Evolutionary conservation across 2,113 vertebrate species (phyloP).

Genomic region (Struthio camelus): DNA sequence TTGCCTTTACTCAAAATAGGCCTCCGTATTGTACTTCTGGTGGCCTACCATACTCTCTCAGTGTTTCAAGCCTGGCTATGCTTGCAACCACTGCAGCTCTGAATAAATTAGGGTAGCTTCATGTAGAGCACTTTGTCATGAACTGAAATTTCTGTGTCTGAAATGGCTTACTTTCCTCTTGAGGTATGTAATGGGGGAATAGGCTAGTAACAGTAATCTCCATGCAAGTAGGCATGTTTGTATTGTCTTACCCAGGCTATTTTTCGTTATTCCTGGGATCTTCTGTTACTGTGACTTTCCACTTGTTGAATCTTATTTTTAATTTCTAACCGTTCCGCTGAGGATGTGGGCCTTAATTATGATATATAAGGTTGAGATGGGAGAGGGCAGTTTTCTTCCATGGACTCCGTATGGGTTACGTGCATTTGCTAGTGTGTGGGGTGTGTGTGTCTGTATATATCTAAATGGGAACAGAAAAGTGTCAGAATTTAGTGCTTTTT

Average conservation of each 20-base stretch:
- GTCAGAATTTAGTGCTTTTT: too few relatives aligned
- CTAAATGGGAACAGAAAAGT: too few relatives aligned
- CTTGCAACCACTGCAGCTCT: background rate
- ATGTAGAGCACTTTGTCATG: background rate
- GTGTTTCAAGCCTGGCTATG: background rate
- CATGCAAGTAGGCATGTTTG: background rate
- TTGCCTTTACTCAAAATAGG: background rate
- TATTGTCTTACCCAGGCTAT: background rate
- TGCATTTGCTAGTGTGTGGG: accelerated
- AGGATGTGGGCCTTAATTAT: too few relatives aligned
- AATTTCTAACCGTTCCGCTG: too few relatives aligned
- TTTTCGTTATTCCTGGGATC: background rate
- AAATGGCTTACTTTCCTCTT: background rate
- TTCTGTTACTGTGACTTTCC: background rate
- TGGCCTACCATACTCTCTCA: background rate
- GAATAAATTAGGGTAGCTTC: background rate
- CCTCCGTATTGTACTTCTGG: background rate
- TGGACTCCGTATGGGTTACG: accelerated
- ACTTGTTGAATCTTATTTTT: too few relatives aligned
- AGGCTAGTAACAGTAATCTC: background rate
- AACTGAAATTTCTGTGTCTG: background rate
- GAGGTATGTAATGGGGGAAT: background rate
- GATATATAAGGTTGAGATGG: too few relatives aligned
- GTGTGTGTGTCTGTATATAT: background rate
- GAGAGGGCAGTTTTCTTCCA: background rate